These are phyloP conservation scores for Cotesia vestalis DNA, from an alignment of 1,140 invertebrate species.

Conservation along the genomic window DNA sequence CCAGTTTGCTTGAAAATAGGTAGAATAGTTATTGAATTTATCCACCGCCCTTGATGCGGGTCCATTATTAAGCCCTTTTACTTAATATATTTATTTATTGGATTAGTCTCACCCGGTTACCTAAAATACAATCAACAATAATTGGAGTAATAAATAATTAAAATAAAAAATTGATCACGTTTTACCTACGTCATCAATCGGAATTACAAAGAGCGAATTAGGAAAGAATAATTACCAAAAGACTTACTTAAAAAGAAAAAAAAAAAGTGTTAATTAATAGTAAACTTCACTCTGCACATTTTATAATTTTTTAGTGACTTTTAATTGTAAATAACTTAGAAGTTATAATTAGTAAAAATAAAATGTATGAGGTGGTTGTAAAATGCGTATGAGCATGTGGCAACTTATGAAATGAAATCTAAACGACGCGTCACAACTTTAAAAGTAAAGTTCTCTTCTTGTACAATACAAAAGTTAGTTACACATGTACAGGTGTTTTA, in stretches of 20 bases:
- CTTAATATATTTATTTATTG: not conserved
- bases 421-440: not conserved
- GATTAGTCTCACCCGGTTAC: not conserved
- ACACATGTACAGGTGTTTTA: conserved; percentile 63
- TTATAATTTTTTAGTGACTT: not conserved
- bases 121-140: not conserved
- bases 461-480: conserved; percentile 42
- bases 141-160: no score
- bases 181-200: no score
- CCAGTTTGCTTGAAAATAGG: not conserved
- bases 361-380: no score
- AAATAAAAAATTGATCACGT: no score
- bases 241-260: no score
- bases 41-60: conserved; percentile 8
- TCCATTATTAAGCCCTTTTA: not conserved
- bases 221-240: no score
- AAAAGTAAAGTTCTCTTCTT: conserved; percentile 11
- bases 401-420: conserved; percentile 25
- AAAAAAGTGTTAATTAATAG: no score
- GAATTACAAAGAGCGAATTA: no score
- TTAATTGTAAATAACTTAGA: no score
- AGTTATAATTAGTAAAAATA: no score
- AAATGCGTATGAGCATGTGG: conserved; percentile 28
- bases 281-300: no score
- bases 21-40: no score